A percentile compares a stretch with the other conserved stretches of the same genome.
Evolutionary conservation across 92 coral and sea anemone species (phyloP).

Genomic region (Phenganax stokvisi): DNA sequence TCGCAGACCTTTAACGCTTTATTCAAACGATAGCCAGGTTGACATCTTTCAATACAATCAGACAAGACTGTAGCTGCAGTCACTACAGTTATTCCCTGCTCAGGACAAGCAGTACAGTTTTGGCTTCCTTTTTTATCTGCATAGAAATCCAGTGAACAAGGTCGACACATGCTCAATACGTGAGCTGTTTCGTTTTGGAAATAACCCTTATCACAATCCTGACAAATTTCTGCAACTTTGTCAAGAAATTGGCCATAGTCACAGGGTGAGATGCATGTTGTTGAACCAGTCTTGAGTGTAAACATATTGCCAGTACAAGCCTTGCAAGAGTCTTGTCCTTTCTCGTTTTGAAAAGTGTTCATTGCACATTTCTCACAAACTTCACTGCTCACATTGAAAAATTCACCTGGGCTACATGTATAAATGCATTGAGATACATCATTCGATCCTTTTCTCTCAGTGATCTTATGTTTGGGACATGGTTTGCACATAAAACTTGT

Average conservation of each 20-base stretch:
- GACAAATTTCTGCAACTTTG: neutral
- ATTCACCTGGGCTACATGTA: constrained; percentile 18
- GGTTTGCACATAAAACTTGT: neutral
- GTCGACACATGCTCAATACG: neutral
- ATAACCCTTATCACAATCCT: neutral
- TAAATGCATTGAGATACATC: constrained; percentile 10
- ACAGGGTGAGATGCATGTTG: neutral
- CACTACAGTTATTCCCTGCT: neutral
- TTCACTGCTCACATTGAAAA: constrained; percentile 12
- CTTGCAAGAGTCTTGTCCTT: constrained; percentile 18
- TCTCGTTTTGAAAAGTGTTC: neutral
- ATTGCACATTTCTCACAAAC: constrained; percentile 20
- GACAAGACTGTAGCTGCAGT: constrained; percentile 7
- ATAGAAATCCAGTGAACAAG: constrained; percentile 8
- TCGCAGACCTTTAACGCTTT: constrained; percentile 6
- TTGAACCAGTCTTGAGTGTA: constrained; percentile 28
- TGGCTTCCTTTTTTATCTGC: neutral
- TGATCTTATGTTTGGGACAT: constrained; percentile 2
- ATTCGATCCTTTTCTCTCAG: neutral
- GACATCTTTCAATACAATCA: constrained; percentile 11
- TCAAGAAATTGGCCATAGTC: neutral
- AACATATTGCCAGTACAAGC: constrained; percentile 10
- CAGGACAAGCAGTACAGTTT: neutral
- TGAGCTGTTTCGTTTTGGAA: neutral
- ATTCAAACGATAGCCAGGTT: constrained; percentile 20